Evolutionary conservation across 2,888 invertebrate genomes (phyloP).

Genomic region (Drosophila cognata): DNA sequence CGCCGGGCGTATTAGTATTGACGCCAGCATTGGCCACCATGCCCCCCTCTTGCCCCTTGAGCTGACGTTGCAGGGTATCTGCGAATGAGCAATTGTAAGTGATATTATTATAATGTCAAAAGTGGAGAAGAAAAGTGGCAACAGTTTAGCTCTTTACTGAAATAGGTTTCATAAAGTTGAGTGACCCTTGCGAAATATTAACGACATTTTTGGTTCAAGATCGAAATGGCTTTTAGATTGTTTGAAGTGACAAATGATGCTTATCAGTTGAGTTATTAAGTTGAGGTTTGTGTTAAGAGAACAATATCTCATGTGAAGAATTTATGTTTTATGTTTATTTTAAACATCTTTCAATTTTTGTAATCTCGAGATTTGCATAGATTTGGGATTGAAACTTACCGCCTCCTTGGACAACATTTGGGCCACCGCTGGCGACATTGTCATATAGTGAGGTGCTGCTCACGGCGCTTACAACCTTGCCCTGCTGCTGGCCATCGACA

Average conservation of each 20-base stretch:
- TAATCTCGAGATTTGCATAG: neutral
- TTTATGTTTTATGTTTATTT: neutral
- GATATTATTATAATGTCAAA: neutral
- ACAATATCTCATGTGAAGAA: neutral
- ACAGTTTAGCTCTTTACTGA: neutral
- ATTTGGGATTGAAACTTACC: conserved; percentile 43
- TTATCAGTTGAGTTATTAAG: neutral
- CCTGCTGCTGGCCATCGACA: conserved; percentile 85
- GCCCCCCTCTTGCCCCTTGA: conserved; percentile 89
- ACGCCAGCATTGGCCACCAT: conserved; percentile 70
- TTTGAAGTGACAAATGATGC: too few species aligned
- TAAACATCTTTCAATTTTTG: neutral
- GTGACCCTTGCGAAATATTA: neutral
- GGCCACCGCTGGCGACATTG: conserved; percentile 88
- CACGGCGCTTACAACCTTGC: conserved; percentile 93
- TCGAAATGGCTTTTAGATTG: neutral
- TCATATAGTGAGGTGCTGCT: conserved; percentile 95
- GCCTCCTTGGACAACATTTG: conserved; percentile 54
- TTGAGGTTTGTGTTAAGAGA: neutral
- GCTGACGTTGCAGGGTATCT: conserved; percentile 87
- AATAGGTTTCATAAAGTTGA: neutral
- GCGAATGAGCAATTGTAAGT: neutral
- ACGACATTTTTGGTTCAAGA: neutral
- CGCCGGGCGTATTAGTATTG: conserved; percentile 74
- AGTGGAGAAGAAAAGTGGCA: neutral